phyloP scores from a whole-genome alignment of 2,888 invertebrate genomes.

The Cancer borealis region DNA sequence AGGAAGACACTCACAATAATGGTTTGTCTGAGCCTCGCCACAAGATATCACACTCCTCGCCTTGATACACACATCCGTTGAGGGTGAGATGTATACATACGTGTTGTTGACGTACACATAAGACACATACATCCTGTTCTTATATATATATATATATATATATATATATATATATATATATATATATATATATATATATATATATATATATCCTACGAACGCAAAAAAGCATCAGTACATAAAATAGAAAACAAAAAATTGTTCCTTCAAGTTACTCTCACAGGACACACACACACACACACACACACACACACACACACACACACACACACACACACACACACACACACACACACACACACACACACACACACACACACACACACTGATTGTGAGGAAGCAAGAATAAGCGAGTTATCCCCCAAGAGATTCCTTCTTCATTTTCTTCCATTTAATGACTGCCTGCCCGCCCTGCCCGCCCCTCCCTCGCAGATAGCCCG shows the following conservation, averaged over 20 bases:
- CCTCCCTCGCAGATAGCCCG: too few species aligned
- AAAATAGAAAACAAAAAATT: too few species aligned
- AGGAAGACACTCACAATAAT: too few species aligned
- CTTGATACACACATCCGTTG: too few species aligned
- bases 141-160: not conserved
- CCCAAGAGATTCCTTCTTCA: not conserved
- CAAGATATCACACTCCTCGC: too few species aligned
- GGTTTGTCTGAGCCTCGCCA: too few species aligned
- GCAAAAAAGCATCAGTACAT: too few species aligned
- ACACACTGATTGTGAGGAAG: not conserved
- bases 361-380: not conserved
- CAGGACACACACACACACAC: not conserved
- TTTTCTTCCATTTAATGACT: constrained; percentile 38
- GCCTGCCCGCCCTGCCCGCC: not conserved
- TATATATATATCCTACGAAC: not conserved
- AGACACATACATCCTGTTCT: too few species aligned
- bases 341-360: not conserved
- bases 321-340: not conserved
- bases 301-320: not conserved
- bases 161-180: not conserved
- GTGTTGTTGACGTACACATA: too few species aligned
- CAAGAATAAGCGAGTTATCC: constrained; percentile 26
- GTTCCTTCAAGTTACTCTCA: not conserved
- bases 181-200: not conserved
- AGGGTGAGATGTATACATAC: too few species aligned